Evolutionary conservation across 2,888 invertebrate species (phyloP).

Genomic region (Drosophila macrospina): DNA sequence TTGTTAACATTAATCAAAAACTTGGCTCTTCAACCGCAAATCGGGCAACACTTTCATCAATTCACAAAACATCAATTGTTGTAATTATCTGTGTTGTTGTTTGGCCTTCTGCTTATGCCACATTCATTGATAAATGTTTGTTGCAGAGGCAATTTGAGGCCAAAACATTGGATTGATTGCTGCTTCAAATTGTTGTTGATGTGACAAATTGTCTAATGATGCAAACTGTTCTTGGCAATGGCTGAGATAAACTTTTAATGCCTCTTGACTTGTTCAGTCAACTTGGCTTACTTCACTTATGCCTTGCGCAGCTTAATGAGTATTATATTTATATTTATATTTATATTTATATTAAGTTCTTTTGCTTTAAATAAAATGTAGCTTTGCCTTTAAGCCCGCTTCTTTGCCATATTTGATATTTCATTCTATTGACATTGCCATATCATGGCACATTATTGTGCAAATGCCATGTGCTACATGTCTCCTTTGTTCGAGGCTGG

Average conservation of each 20-base stretch:
- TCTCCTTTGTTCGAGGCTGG: not conserved
- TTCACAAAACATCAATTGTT: not conserved
- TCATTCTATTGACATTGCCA: conserved; percentile 13
- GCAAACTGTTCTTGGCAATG: conserved; percentile 43
- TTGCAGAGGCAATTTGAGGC: conserved; percentile 6
- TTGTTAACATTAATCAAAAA: conserved; percentile 9
- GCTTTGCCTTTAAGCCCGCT: not conserved
- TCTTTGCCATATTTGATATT: not conserved
- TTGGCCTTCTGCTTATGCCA: not conserved
- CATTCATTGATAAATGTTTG: conserved; percentile 10
- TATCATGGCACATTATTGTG: not conserved
- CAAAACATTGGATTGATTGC: conserved; percentile 41
- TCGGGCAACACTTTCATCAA: conserved; percentile 16
- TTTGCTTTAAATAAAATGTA: not conserved
- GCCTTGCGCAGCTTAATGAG: not conserved
- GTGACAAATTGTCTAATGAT: conserved; percentile 42
- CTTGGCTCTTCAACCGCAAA: not conserved
- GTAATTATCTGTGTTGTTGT: conserved; percentile 27
- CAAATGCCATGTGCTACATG: conserved; percentile 15
- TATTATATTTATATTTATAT: not conserved
- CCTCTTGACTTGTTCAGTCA: conserved; percentile 22
- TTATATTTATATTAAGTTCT: not conserved
- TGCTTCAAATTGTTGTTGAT: conserved; percentile 20
- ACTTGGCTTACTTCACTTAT: conserved; percentile 13
- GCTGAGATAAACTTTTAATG: conserved; percentile 36